These are phyloP conservation scores for Calypte anna DNA, from an alignment of 2,113 vertebrate species.

Conservation along the genomic window DNA sequence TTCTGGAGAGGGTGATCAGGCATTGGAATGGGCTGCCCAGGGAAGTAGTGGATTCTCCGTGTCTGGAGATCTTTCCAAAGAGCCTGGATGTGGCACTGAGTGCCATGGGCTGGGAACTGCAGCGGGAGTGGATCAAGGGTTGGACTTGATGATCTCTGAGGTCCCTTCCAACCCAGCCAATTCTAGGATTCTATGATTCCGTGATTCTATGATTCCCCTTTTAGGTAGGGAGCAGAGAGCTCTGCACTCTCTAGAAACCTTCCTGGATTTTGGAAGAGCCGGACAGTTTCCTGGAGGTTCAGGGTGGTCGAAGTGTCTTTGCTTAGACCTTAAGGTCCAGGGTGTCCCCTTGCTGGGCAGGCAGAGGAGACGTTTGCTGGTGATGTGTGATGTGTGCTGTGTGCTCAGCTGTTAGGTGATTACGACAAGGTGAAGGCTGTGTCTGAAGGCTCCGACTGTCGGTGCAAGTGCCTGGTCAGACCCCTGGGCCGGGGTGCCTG, in stretches of 20 bases:
- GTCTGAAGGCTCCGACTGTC: slow-evolving; percentile 93
- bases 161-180: too few species aligned
- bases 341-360: neutral
- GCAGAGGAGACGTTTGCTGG: neutral
- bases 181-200: neutral
- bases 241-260: neutral
- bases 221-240: neutral
- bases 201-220: neutral
- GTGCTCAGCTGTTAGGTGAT: slow-evolving; percentile 91
- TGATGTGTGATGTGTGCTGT: neutral
- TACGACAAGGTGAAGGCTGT: slow-evolving; percentile 96
- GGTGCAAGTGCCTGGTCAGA: slow-evolving; percentile 93
- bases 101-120: too few species aligned
- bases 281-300: neutral
- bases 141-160: too few species aligned
- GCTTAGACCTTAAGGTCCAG: neutral
- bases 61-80: too few species aligned
- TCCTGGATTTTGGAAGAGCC: neutral
- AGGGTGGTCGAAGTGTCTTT: neutral
- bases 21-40: too few species aligned
- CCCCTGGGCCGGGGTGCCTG: slow-evolving; percentile 90
- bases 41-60: too few species aligned
- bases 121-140: too few species aligned
- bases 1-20: too few species aligned
- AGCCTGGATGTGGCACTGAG: too few species aligned